A percentile compares a stretch with the other conserved stretches of the same genome.
phyloP scores from a whole-genome alignment of 1,140 invertebrate genomes.

The Matsumurasca onukii region DNA sequence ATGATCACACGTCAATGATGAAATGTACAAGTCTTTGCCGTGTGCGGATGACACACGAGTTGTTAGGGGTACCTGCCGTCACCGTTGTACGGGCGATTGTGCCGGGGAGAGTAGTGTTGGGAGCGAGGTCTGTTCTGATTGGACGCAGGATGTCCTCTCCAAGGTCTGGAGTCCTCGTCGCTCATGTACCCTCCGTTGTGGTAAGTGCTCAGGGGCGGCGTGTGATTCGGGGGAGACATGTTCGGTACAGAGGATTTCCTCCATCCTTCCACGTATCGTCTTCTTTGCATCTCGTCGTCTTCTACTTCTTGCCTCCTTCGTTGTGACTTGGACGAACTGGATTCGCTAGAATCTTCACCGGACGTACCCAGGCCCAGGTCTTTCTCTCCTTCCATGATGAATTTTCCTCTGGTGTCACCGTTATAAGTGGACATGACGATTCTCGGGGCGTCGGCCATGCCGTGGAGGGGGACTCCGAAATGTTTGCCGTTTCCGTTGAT shows the following conservation, averaged over 20 bases:
- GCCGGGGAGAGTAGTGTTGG: conserved; percentile 22
- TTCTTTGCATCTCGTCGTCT: conserved; percentile 58
- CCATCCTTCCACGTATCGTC: conserved; percentile 63
- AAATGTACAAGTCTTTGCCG: not conserved
- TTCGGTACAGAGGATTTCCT: conserved; percentile 58
- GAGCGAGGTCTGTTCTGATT: conserved; percentile 15
- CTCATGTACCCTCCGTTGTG: conserved; percentile 40
- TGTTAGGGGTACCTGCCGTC: conserved; percentile 14
- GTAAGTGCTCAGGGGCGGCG: conserved; percentile 39
- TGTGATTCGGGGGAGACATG: conserved; percentile 48
- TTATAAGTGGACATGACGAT: conserved; percentile 39
- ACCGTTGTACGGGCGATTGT: conserved; percentile 12
- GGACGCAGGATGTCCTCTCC: conserved; percentile 25
- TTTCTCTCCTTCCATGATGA: conserved; percentile 61
- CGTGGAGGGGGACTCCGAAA: conserved; percentile 38
- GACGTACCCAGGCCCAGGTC: conserved; percentile 86
- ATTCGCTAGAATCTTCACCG: conserved; percentile 74
- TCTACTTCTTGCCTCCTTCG: conserved; percentile 51
- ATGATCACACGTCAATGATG: not conserved
- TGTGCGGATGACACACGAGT: no score
- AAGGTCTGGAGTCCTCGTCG: conserved; percentile 38
- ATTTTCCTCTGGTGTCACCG: conserved; percentile 38
- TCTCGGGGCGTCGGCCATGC: conserved; percentile 23
- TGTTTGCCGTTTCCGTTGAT: conserved; percentile 31
- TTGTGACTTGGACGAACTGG: conserved; percentile 68